Percentiles rank a stretch among this genome's conserved stretches.
phyloP scores from a whole-genome alignment of 1,140 invertebrate genomes.

The Brachionus sp. region DNA sequence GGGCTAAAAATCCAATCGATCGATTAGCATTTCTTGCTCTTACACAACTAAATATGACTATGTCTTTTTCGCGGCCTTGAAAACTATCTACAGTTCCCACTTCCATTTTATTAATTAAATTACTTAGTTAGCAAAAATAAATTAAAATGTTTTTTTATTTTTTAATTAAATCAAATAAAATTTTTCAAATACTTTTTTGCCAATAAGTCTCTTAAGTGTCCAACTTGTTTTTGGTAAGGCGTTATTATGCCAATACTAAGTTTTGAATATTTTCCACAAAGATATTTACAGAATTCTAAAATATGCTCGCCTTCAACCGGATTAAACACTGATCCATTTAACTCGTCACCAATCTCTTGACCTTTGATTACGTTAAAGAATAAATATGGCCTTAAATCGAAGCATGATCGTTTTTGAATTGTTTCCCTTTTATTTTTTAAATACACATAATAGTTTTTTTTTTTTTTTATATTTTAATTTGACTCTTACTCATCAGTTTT shows the following conservation, averaged over 20 bases:
- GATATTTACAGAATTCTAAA: slow-evolving; percentile 49
- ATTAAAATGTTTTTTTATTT: too few species aligned
- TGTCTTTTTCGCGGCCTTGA: slow-evolving; percentile 56
- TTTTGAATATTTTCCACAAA: not conserved
- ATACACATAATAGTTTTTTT: not conserved
- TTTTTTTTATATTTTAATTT: not conserved
- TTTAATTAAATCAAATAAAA: slow-evolving; percentile 37
- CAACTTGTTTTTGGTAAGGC: slow-evolving; percentile 53
- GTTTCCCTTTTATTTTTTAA: not conserved
- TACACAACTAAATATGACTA: slow-evolving; percentile 56
- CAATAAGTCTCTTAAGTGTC: slow-evolving; percentile 47
- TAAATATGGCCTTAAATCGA: slow-evolving; percentile 1
- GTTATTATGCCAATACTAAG: slow-evolving; percentile 53
- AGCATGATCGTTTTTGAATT: not conserved
- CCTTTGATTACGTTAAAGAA: slow-evolving; percentile 9
- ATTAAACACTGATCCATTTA: slow-evolving; percentile 50
- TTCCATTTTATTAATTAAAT: slow-evolving; percentile 49
- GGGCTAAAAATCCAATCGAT: slow-evolving; percentile 59
- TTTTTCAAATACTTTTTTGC: slow-evolving; percentile 46
- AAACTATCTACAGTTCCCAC: slow-evolving; percentile 57
- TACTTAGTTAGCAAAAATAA: slow-evolving; percentile 45
- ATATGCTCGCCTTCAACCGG: slow-evolving; percentile 52
- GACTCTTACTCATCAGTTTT: slow-evolving; percentile 13
- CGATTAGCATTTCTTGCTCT: slow-evolving; percentile 49
- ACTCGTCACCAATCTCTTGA: slow-evolving; percentile 33